Evolutionary conservation across 2,888 invertebrate species (phyloP).

Genomic region (Cephus pygmeus): DNA sequence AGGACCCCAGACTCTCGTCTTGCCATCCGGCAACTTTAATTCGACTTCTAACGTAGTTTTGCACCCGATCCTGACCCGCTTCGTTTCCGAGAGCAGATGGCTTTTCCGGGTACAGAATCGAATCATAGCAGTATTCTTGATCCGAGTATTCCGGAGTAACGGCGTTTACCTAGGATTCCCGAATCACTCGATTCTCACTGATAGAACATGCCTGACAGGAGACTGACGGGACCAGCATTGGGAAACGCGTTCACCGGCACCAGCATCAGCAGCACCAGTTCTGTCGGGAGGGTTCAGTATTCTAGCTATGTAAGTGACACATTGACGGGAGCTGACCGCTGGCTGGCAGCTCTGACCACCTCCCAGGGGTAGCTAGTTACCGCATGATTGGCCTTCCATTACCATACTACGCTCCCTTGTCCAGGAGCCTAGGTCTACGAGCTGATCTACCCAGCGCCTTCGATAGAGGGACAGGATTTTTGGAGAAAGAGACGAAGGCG

Average conservation of each 20-base stretch:
- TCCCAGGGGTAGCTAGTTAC: conserved; percentile 65
- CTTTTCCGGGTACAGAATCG: background rate
- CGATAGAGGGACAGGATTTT: conserved; percentile 8
- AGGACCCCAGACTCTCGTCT: conserved; percentile 13
- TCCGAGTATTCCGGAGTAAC: background rate
- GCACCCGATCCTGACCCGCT: conserved; percentile 13
- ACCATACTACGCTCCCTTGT: conserved; percentile 52
- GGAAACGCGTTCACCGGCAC: background rate
- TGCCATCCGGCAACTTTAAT: conserved; percentile 34
- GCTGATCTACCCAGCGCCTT: conserved; percentile 6
- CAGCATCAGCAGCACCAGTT: conserved; percentile 35
- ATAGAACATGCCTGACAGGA: background rate
- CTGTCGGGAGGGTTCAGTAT: conserved; percentile 54
- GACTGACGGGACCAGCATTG: conserved; percentile 8
- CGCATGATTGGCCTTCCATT: conserved; percentile 67
- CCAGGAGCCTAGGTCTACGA: conserved; percentile 11
- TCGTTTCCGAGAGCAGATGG: background rate
- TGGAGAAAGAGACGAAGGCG: conserved; percentile 20
- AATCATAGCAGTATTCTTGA: background rate
- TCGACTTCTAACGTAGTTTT: conserved; percentile 43
- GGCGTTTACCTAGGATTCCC: background rate
- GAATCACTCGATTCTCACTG: background rate
- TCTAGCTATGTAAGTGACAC: conserved; percentile 64
- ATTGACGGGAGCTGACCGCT: conserved; percentile 65
- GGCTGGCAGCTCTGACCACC: conserved; percentile 62